Evolutionary conservation across 2,113 vertebrate species (phyloP), one percentile per base, ranked within the genome.

Genomic region (Pagrus major): DNA sequence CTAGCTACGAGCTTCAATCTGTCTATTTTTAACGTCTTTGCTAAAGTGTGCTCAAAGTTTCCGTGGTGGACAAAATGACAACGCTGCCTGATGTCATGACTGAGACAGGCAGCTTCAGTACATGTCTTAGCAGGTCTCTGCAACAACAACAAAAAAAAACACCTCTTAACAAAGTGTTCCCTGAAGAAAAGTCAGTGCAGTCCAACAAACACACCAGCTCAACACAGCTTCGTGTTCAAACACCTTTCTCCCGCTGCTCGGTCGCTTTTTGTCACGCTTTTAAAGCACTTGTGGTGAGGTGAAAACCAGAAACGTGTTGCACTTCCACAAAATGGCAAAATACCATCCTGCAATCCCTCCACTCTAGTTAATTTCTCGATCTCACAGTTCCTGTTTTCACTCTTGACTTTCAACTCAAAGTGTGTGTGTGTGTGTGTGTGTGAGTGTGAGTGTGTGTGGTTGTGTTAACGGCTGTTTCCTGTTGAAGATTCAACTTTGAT

Each of bases 301-400:
- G 42, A 47, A 68, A 66, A 6, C 9, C 29, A 41, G 5, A 64
- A 84, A 61, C 31, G 18, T 64, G 31, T 54, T 68, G 78, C 65
- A 75, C 63, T 67, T 73, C 44, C 63, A 85, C 42, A 56, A 59
- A 74, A 29, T 52, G 4, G 18, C 56, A 31, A 75, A 68, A 66
- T 25, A 15, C 3, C n/a, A 11, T 55, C 44, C 49, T n/a, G 6
- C 25, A 21, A 49, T 55, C 65, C 21, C 35, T 71, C 12, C 42
- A 1, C 33, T 49, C 4, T 25, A 61, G 75, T 29, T 37, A 0
- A 42, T 86, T 37, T 78, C 70, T 78, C 61, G 15, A 11, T 8
- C 18, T 68, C 25, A 64, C 37, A 78, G 81, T 93, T 93, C 91
- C 90, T 83, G 85, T 87, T 91, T 92, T 88, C 58, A 76, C 58